A percentile compares a stretch with the other conserved stretches of the same genome.
These are phyloP conservation scores for Amphiura filiformis DNA, from an alignment of 35 echinoderm and acorn worm species.

Conservation along the genomic window DNA sequence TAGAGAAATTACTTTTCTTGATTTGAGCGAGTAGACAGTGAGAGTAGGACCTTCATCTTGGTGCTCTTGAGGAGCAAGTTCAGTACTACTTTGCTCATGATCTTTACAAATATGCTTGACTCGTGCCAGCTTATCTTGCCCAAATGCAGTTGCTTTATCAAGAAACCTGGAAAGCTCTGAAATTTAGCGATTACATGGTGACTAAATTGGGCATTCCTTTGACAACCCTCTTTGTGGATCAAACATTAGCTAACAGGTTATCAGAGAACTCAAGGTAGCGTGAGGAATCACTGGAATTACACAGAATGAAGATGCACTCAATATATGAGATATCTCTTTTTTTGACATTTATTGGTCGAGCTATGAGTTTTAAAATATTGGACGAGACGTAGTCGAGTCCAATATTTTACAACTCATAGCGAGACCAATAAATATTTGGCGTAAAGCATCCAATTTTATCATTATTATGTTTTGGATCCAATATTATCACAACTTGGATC, in stretches of 20 bases:
- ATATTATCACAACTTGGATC: no score
- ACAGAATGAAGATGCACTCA: constrained; percentile 43
- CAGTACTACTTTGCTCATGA: constrained; percentile 46
- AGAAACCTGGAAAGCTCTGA: constrained; percentile 36
- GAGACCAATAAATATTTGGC: no score
- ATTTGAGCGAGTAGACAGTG: constrained; percentile 47
- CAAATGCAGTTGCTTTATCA: constrained; percentile 39
- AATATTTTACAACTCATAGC: no score
- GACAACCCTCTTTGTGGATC: constrained; percentile 47
- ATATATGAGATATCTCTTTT: no score
- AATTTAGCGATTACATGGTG: constrained; percentile 40
- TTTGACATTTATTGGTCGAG: no score
- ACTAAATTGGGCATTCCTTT: constrained; percentile 40
- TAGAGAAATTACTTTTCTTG: constrained; percentile 45
- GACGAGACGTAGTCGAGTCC: no score
- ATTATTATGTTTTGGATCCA: no score
- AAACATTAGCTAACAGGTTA: constrained; percentile 28
- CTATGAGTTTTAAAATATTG: no score
- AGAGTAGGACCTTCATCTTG: constrained; percentile 26
- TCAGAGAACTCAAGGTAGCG: constrained; percentile 27
- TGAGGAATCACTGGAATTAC: constrained; percentile 39
- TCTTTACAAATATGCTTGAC: constrained; percentile 57
- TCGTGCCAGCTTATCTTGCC: constrained; percentile 47
- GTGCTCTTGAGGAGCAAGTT: constrained; percentile 21
- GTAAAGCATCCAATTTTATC: no score